Evolutionary conservation across 2,797 vertebrate species (phyloP).

Genomic region (Dendrocincla tyrannina): DNA sequence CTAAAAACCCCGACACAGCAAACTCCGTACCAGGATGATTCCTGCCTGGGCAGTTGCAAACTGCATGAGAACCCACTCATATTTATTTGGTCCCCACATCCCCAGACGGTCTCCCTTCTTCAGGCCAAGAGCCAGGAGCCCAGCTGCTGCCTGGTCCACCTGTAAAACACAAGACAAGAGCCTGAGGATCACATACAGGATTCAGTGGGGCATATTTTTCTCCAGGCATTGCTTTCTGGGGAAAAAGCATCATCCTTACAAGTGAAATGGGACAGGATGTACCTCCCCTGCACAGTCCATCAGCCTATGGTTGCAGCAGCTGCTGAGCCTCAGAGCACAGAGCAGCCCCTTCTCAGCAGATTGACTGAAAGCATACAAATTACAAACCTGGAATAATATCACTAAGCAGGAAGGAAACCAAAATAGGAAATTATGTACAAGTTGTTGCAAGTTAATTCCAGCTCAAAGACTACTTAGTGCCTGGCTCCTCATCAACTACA

Average conservation of each 20-base stretch:
- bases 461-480: background rate
- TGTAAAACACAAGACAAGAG: constrained; percentile 49
- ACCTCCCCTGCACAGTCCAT: background rate
- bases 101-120: constrained; percentile 85
- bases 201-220: background rate
- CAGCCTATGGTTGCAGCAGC: background rate
- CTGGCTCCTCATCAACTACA: background rate
- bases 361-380: background rate
- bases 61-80: constrained; percentile 90
- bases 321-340: background rate
- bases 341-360: background rate
- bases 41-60: constrained; percentile 89
- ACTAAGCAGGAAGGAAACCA: background rate
- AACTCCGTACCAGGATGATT: constrained; percentile 87
- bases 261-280: background rate
- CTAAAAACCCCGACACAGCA: background rate
- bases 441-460: background rate
- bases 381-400: background rate
- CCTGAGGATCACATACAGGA: background rate
- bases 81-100: constrained; percentile 91
- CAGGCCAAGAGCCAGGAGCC: constrained; percentile 87
- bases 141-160: constrained; percentile 86
- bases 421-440: background rate
- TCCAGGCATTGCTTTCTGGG: background rate
- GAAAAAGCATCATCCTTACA: background rate